A percentile compares a stretch with the other conserved stretches of the same genome.
These are phyloP conservation scores for Drosophila eugracilis DNA, from an alignment of 1,140 invertebrate genomes.

Conservation along the genomic window DNA sequence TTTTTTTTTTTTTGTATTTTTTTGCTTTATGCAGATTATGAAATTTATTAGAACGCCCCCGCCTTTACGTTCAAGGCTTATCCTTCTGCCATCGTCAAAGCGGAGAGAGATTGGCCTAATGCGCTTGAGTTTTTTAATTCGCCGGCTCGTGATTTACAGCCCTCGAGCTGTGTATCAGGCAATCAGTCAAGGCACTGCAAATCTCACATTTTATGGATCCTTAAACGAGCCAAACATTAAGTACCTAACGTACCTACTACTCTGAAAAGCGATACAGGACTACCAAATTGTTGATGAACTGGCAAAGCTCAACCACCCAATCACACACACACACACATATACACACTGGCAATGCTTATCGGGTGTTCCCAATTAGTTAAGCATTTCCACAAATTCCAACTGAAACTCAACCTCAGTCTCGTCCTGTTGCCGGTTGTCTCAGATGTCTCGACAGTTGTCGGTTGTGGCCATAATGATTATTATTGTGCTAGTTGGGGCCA, in stretches of 20 bases:
- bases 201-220: slow-evolving; percentile 42
- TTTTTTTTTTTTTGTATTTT: not conserved
- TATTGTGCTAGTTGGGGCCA: slow-evolving; percentile 29
- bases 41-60: slow-evolving; percentile 65
- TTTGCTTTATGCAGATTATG: slow-evolving; percentile 68
- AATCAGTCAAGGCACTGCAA: slow-evolving; percentile 43
- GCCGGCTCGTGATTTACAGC: slow-evolving; percentile 61
- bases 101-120: slow-evolving; percentile 64
- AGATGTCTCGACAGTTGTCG: slow-evolving; percentile 41
- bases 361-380: slow-evolving; percentile 38
- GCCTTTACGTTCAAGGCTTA: slow-evolving; percentile 34
- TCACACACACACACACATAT: not conserved
- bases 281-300: slow-evolving; percentile 26
- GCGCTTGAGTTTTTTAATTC: slow-evolving; percentile 78
- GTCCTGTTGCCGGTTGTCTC: slow-evolving; percentile 43
- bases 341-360: slow-evolving; percentile 1
- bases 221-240: slow-evolving; percentile 46
- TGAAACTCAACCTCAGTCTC: slow-evolving; percentile 2
- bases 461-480: slow-evolving; percentile 51
- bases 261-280: slow-evolving; percentile 13
- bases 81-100: slow-evolving; percentile 9
- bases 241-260: slow-evolving; percentile 1
- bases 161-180: slow-evolving; percentile 22
- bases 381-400: slow-evolving; percentile 39
- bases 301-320: not conserved